Base-by-base conservation (phyloP, 2,113 vertebrate genomes). In the Mugil cephalus region DNA sequence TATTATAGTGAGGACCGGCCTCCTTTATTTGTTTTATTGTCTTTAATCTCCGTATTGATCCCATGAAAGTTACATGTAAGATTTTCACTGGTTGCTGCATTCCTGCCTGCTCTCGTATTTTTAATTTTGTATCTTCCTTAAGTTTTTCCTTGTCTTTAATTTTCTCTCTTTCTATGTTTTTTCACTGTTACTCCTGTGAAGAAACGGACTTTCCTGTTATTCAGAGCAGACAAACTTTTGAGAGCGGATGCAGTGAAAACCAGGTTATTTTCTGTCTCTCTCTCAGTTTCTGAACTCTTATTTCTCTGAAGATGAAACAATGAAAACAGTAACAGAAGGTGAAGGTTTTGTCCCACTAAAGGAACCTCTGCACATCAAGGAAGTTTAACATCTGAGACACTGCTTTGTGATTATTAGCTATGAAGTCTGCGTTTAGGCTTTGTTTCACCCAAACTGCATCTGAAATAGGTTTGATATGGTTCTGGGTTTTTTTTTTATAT, bases 201-300 rank as follows among this genome's bases (percentile, higher is more conserved):
- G n/a, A n/a, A n/a, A 96, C 93, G 96, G 96, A 80, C 94, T 99
- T 92, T 99, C 98, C 89, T 93, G 96, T 96, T 91, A 96, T 99
- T 95, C 98, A 99, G 92, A 96, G 96, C 95, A 96, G 96, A 83
- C 96, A 99, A 95, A 98, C 97, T 14, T 99, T 99, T 93, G 95
- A 97, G 87, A 96, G 94, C 87, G 92, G 94, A 0, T 95, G 95
- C 93, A 95, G 93, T 94, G 96, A 98, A 83, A 96, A 95, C 95
- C 97, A 99, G 98, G 98, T 99, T 94, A 91, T 91, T 89, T 70
- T 83, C 66, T 53, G 11, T 59, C 69, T 56, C 62, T 79, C 51
- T 72, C 11, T 61, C 12, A 6, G 21, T 79, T 55, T 34, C 64
- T 54, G 6, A 35, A 3, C 15, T 62, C 62, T 0, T 15, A 8